These are phyloP conservation scores for Strigamia transsilvanica DNA, from an alignment of 2,888 invertebrate species.

Conservation along the genomic window DNA sequence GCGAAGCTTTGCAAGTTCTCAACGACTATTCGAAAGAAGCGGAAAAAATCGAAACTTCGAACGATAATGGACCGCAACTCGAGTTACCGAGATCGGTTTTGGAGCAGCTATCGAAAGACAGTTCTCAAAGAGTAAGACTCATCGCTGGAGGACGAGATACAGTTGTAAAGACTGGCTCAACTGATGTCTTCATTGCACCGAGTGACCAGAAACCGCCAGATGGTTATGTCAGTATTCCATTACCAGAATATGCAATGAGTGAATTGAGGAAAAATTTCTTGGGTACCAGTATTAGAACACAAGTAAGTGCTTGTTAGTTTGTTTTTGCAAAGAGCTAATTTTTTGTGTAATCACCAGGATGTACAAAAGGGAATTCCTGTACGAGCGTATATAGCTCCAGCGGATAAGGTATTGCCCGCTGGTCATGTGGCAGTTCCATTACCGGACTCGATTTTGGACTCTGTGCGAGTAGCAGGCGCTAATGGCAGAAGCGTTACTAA, in stretches of 20 bases:
- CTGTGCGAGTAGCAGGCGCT: background rate
- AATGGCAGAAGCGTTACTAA: background rate
- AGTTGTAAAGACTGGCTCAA: slow-evolving; percentile 40
- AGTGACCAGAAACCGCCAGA: slow-evolving; percentile 53
- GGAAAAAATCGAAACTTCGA: slow-evolving; percentile 11
- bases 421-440: slow-evolving; percentile 53
- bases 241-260: slow-evolving; percentile 32
- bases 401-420: slow-evolving; percentile 50
- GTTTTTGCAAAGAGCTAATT: background rate
- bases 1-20: slow-evolving; percentile 51
- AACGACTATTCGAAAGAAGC: slow-evolving; percentile 49
- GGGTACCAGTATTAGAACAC: slow-evolving; percentile 11
- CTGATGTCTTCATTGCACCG: slow-evolving; percentile 52
- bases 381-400: slow-evolving; percentile 52
- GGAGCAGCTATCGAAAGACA: slow-evolving; percentile 48
- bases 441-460: slow-evolving; percentile 51
- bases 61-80: slow-evolving; percentile 1
- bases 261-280: slow-evolving; percentile 52
- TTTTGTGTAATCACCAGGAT: background rate
- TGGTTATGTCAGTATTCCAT: slow-evolving; percentile 53
- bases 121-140: slow-evolving; percentile 38
- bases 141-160: slow-evolving; percentile 12
- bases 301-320: background rate
- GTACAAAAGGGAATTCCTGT: slow-evolving; percentile 51
- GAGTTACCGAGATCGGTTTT: slow-evolving; percentile 52